phyloP scores from a whole-genome alignment of 1,140 invertebrate genomes.

The Schlechtendalia chinensis region DNA sequence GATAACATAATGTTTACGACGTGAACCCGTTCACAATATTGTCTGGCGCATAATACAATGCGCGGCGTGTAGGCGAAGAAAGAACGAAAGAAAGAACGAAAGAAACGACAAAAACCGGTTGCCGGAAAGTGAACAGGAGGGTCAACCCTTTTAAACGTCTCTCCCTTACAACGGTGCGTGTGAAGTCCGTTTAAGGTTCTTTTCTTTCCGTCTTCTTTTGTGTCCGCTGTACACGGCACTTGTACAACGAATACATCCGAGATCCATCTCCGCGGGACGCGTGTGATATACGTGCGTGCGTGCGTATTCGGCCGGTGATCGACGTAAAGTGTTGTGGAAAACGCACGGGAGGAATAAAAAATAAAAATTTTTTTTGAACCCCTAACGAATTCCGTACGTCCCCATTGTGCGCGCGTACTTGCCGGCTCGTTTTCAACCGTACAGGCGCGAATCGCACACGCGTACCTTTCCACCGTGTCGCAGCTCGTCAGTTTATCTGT shows the following conservation, averaged over 20 bases:
- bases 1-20: constrained; percentile 19
- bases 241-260: background rate
- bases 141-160: constrained; percentile 11
- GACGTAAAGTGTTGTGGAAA: background rate
- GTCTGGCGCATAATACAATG: constrained; percentile 5
- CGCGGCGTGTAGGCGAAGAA: background rate
- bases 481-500: too few species aligned
- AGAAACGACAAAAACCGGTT: constrained; percentile 18
- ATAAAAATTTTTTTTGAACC: too few species aligned
- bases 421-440: too few species aligned
- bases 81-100: background rate
- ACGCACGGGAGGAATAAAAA: too few species aligned
- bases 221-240: background rate
- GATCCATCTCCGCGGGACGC: background rate
- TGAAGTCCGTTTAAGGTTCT: constrained; percentile 22
- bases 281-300: background rate
- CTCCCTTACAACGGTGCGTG: constrained; percentile 12
- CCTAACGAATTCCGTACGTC: too few species aligned
- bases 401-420: too few species aligned
- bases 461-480: too few species aligned
- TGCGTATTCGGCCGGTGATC: background rate
- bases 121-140: background rate
- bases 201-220: background rate
- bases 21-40: constrained; percentile 24
- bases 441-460: too few species aligned